These are phyloP conservation scores for Sinocyclocheilus anophthalmus DNA, from an alignment of 2,113 vertebrate genomes.

Conservation along the genomic window DNA sequence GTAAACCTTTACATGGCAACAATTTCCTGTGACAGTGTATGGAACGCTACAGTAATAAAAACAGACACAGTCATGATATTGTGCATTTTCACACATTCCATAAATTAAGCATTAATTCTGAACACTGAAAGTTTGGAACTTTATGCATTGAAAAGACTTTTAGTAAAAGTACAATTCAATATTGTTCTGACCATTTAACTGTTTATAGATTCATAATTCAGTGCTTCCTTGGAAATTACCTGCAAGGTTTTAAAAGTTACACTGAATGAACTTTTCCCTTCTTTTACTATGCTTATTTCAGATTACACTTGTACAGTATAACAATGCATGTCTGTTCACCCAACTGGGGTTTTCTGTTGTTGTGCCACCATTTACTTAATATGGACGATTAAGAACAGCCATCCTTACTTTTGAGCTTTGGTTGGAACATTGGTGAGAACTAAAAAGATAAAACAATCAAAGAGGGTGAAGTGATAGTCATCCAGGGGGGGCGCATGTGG, in stretches of 20 bases:
- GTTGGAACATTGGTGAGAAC: neutral
- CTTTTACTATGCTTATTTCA: neutral
- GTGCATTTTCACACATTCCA: neutral
- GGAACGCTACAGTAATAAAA: neutral
- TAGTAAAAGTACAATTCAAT: neutral
- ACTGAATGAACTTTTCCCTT: neutral
- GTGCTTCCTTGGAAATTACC: neutral
- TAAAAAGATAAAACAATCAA: neutral
- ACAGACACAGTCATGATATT: neutral
- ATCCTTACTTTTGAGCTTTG: conserved; percentile 18
- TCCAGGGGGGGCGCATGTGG: no score
- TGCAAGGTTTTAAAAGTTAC: neutral
- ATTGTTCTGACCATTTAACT: neutral
- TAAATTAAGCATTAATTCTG: neutral
- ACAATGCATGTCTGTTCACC: neutral
- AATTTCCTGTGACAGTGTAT: conserved; percentile 54
- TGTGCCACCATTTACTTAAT: neutral
- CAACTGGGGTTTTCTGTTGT: neutral
- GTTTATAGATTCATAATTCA: neutral
- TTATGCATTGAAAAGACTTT: neutral
- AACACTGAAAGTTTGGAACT: neutral
- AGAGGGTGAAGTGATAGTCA: neutral
- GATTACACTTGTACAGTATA: neutral
- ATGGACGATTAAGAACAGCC: neutral
- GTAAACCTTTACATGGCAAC: conserved; percentile 49